Evolutionary conservation across 1,140 invertebrate genomes (phyloP), one percentile per base, ranked within the genome.

Genomic region (Colletes latitarsis): DNA sequence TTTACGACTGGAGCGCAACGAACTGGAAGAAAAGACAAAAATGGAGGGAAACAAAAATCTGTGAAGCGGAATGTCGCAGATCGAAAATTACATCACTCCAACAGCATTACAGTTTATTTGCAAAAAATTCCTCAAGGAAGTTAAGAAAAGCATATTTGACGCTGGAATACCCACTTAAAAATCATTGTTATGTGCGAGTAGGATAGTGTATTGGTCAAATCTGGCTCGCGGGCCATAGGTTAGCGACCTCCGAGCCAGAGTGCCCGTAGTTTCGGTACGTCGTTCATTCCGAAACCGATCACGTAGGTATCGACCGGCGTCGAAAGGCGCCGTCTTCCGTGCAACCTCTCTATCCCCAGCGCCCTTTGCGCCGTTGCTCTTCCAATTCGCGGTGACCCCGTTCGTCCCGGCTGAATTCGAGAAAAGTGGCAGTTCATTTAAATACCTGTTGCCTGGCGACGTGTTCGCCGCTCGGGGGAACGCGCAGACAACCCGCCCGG

Each of bases 371-470:
- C 41, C 57, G 58, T 63, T 41, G 30, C 58, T 78, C 49, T 67
- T 78, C 60, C 52, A 43, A 12, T 30, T 46, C 12, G 21, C 39
- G 57, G 43, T 57, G 71, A 70, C 66, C 68, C 69, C 79, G 74
- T 86, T 80, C 67, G 46, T 77, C 70, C 71, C 55, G 21, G 21
- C 1, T 43, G 79, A 77, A 81, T 77, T 85, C 74, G 83, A 82
- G 74, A 78, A 77, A 81, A 64, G 21, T 71, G 69, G 43, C 71
- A 58, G 66, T 78, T 87, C 78, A 87, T 87, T 87, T 84, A 72
- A 87, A 87, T 87, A 87, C 86, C 85, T 87, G 86, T 87, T 87
- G 86, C 86, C 86, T 49, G 49, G 68, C 81, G 60, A 82, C 75
- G 55, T 68, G 30, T 72, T 12, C 55, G 15, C 57, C 52, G 41